Evolutionary conservation across 2,797 vertebrate genomes (phyloP).

Genomic region (Gastrophryne carolinensis): DNA sequence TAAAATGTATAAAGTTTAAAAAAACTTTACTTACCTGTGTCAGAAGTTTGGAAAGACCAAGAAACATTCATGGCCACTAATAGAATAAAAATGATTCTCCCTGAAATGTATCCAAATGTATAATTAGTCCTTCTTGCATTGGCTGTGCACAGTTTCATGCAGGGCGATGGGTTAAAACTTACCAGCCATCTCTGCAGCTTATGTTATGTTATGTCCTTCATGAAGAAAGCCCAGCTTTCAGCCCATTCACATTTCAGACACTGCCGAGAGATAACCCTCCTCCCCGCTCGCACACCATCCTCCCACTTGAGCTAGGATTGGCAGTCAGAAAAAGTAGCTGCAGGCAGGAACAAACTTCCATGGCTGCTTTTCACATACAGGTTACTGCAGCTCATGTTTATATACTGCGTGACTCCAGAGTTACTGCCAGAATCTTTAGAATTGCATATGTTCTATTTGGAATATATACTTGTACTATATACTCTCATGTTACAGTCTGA

Average conservation of each 20-base stretch:
- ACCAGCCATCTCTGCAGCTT: slow-evolving; percentile 29
- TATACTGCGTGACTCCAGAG: no score
- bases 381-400: no score
- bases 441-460: no score
- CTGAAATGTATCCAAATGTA: background rate
- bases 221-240: background rate
- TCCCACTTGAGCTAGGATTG: background rate
- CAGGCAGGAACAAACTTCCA: background rate
- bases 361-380: background rate
- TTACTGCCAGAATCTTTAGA: no score
- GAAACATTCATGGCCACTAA: slow-evolving; percentile 13
- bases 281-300: background rate
- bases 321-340: background rate
- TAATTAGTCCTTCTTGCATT: background rate
- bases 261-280: background rate
- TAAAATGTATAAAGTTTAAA: slow-evolving; percentile 40
- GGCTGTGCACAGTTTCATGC: background rate
- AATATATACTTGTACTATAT: no score
- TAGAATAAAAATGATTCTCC: background rate
- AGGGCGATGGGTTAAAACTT: background rate
- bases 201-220: slow-evolving; percentile 24
- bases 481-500: no score
- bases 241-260: background rate
- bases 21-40: slow-evolving; percentile 23
- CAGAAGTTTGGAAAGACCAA: slow-evolving; percentile 1